A percentile compares a stretch with the other conserved stretches of the same genome.
These are phyloP conservation scores for Prunella strophiata DNA, from an alignment of 2,797 vertebrate genomes.

Conservation along the genomic window DNA sequence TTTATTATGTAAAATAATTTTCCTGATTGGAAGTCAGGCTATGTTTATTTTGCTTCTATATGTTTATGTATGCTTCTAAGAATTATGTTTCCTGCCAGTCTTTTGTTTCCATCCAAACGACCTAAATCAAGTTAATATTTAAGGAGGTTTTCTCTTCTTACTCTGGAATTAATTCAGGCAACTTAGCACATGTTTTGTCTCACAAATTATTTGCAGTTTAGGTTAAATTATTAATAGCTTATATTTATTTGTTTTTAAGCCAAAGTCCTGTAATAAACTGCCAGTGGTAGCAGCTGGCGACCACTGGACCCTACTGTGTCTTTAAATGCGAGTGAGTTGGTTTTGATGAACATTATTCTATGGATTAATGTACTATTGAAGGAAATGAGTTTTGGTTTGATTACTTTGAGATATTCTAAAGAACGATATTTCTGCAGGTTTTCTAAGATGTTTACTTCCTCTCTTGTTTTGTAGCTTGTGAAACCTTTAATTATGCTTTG, in stretches of 20 bases:
- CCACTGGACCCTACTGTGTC: neutral
- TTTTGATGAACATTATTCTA: neutral
- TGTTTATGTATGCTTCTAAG: neutral
- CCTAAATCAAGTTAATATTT: neutral
- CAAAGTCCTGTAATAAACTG: neutral
- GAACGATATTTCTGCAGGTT: neutral
- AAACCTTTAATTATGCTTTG: neutral
- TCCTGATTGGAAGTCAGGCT: neutral
- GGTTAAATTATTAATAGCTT: neutral
- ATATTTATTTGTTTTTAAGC: neutral
- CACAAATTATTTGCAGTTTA: neutral
- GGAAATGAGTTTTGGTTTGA: neutral
- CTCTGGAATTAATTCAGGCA: neutral
- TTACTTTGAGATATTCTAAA: neutral
- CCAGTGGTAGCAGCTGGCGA: neutral
- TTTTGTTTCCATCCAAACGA: neutral
- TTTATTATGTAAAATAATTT: neutral
- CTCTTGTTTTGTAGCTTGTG: neutral
- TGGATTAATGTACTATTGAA: neutral
- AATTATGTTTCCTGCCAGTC: neutral
- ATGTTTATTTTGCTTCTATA: neutral
- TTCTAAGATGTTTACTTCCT: neutral
- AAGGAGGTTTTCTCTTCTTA: neutral
- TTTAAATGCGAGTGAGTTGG: rapidly evolving
- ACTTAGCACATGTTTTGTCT: neutral